Evolutionary conservation across 1,140 invertebrate genomes (phyloP).

Genomic region (Drosophila truncata): DNA sequence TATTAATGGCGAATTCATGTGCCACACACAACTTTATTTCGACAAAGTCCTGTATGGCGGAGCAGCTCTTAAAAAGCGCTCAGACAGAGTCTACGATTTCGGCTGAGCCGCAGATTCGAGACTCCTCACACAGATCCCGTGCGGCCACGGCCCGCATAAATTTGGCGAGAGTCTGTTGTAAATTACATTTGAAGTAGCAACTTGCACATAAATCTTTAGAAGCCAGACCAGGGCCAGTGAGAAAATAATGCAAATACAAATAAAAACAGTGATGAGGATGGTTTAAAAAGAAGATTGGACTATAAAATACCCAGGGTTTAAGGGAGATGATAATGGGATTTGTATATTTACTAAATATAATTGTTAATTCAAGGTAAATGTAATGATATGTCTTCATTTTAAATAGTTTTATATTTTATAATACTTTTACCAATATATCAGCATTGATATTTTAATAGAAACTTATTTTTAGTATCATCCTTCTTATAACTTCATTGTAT

Average conservation of each 20-base stretch:
- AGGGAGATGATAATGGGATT: background rate
- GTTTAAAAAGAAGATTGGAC: background rate
- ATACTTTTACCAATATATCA: no score
- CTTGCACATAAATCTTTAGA: conserved; percentile 74
- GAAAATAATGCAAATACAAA: conserved; percentile 59
- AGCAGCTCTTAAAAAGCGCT: conserved; percentile 40
- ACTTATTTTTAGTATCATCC: no score
- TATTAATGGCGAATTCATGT: conserved; percentile 44
- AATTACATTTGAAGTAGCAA: conserved; percentile 81
- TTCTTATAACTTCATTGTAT: no score
- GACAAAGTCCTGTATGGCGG: conserved; percentile 1
- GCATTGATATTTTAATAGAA: no score
- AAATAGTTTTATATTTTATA: no score
- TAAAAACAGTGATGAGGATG: conserved; percentile 16
- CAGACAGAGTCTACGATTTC: conserved; percentile 30
- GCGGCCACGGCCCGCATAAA: conserved; percentile 60
- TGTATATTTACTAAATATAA: background rate
- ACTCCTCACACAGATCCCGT: conserved; percentile 23
- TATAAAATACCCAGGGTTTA: background rate
- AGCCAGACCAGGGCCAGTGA: conserved; percentile 43
- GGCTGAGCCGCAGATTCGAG: conserved; percentile 22
- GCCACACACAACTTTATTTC: conserved; percentile 34
- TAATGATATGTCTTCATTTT: background rate
- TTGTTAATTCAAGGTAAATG: background rate
- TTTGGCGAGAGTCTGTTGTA: conserved; percentile 70